Evolutionary conservation across 2,113 vertebrate species (phyloP).

Genomic region (Eidolon helvum): DNA sequence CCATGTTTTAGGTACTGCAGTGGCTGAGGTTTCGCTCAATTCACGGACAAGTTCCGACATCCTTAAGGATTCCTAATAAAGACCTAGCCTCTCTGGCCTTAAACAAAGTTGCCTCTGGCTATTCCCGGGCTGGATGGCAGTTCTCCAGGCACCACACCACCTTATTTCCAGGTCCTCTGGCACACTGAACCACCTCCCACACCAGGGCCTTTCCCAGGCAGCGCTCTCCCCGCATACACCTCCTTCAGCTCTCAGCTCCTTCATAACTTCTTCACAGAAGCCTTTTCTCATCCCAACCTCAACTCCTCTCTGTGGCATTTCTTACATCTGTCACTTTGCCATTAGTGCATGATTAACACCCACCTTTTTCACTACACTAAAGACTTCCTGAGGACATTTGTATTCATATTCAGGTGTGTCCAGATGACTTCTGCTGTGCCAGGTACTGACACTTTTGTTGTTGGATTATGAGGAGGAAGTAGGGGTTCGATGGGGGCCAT

Average conservation of each 20-base stretch:
- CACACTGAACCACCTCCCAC: no score
- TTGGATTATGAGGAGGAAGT: background rate
- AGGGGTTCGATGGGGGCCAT: background rate
- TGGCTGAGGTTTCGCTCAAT: background rate
- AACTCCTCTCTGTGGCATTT: background rate
- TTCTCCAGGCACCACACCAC: fast-evolving
- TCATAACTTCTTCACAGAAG: background rate
- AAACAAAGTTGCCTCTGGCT: background rate
- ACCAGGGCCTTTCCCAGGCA: background rate
- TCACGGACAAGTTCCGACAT: background rate
- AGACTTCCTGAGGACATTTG: background rate
- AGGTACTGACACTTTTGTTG: background rate
- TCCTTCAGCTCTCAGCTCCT: background rate
- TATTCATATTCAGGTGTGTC: background rate
- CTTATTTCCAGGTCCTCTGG: fast-evolving
- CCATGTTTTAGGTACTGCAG: no score
- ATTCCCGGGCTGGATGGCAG: background rate
- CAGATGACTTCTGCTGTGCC: background rate
- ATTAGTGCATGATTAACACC: background rate
- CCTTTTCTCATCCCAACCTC: background rate
- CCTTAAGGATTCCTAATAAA: background rate
- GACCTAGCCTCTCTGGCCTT: background rate
- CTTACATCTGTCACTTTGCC: background rate
- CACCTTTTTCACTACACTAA: background rate
- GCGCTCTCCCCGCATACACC: background rate